A percentile compares a stretch with the other conserved stretches of the same genome.
Evolutionary conservation across 2,888 invertebrate species (phyloP).

Genomic region (Dimorphilus gyrociliatus): DNA sequence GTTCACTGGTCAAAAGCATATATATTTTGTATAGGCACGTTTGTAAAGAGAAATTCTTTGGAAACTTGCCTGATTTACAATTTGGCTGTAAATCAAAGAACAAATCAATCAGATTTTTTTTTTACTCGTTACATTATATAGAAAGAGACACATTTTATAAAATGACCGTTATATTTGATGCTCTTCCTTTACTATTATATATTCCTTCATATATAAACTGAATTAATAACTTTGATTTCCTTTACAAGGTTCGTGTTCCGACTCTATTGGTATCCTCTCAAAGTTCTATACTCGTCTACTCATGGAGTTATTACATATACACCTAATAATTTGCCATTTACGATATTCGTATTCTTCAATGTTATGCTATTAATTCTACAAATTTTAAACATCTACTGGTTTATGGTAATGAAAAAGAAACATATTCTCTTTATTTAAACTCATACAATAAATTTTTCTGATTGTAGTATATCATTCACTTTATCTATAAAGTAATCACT

Average conservation of each 20-base stretch:
- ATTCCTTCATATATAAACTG: too few species aligned
- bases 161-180: too few species aligned
- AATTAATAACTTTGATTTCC: too few species aligned
- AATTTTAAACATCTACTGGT: constrained; percentile 33
- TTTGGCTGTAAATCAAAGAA: too few species aligned
- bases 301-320: constrained; percentile 8
- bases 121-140: too few species aligned
- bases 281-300: constrained; percentile 21
- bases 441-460: background rate
- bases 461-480: constrained; percentile 23
- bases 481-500: constrained; percentile 27
- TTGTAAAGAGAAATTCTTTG: too few species aligned
- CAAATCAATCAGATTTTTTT: too few species aligned
- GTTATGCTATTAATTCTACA: constrained; percentile 23
- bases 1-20: too few species aligned
- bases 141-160: too few species aligned
- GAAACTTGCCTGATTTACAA: too few species aligned
- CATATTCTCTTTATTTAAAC: background rate
- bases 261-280: constrained; percentile 32
- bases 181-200: too few species aligned
- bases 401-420: constrained; percentile 17
- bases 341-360: constrained; percentile 26
- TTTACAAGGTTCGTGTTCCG: constrained; percentile 25
- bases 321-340: constrained; percentile 9
- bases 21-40: too few species aligned